A percentile compares a stretch with the other conserved stretches of the same genome.
These are phyloP conservation scores for Octodon degus DNA, from an alignment of 2,113 vertebrate genomes.

Conservation along the genomic window DNA sequence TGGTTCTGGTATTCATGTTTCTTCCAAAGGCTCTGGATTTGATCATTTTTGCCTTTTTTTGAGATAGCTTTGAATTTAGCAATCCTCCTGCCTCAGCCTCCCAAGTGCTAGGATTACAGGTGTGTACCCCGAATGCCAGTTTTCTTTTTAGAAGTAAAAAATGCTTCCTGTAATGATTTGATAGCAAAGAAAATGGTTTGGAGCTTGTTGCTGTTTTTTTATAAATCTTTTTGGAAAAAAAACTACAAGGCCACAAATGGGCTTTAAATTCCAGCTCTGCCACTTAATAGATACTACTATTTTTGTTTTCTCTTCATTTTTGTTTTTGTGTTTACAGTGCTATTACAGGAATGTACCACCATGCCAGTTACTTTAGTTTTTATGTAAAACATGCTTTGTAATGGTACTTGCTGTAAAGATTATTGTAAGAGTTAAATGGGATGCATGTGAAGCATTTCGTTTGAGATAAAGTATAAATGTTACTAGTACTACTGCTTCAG, in stretches of 20 bases:
- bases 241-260: background rate
- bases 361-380: background rate
- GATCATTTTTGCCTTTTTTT: background rate
- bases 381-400: background rate
- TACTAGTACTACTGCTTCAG: background rate
- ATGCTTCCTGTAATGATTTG: background rate
- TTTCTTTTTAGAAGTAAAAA: background rate
- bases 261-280: constrained; percentile 46
- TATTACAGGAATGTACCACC: background rate
- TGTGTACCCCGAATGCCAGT: background rate
- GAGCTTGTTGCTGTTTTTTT: background rate
- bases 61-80: background rate
- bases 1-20: constrained; percentile 26
- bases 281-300: background rate
- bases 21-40: background rate
- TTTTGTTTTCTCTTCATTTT: background rate
- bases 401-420: background rate
- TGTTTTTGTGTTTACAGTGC: background rate
- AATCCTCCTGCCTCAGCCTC: background rate
- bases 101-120: background rate
- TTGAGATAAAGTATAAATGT: background rate
- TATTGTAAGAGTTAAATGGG: constrained; percentile 17
- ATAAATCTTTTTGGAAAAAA: constrained; percentile 20
- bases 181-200: background rate
- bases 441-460: background rate